phyloP scores from a whole-genome alignment of 2,797 vertebrate genomes.

The Lindbergichthys nudifrons region DNA sequence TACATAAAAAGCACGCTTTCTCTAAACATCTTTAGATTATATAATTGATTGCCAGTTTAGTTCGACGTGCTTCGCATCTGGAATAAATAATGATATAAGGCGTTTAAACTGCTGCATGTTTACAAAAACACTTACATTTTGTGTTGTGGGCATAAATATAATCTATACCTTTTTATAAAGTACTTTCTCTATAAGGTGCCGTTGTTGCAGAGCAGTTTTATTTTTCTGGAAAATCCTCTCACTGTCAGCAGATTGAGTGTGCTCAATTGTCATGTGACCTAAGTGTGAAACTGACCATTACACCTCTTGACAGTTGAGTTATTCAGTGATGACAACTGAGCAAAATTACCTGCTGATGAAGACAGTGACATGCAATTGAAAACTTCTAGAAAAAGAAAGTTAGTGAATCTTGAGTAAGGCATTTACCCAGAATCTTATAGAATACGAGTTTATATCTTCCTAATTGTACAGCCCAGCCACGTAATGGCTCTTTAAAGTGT shows the following conservation, averaged over 20 bases:
- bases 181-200: neutral
- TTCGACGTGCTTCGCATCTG: neutral
- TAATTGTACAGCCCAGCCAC: neutral
- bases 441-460: neutral
- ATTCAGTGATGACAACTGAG: neutral
- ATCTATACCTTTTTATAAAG: neutral
- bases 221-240: neutral
- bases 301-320: neutral
- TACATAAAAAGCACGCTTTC: neutral
- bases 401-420: neutral
- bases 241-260: neutral
- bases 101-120: neutral
- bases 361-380: neutral
- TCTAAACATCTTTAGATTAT: neutral
- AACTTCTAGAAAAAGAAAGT: neutral
- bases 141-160: neutral
- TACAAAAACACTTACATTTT: neutral
- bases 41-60: neutral
- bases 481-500: neutral
- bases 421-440: neutral
- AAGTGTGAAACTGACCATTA: neutral
- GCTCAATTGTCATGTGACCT: neutral
- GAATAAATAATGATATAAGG: neutral
- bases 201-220: neutral
- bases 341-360: neutral